These are phyloP conservation scores for Benthochromis sp. DNA, from an alignment of 2,113 vertebrate genomes.

Conservation along the genomic window DNA sequence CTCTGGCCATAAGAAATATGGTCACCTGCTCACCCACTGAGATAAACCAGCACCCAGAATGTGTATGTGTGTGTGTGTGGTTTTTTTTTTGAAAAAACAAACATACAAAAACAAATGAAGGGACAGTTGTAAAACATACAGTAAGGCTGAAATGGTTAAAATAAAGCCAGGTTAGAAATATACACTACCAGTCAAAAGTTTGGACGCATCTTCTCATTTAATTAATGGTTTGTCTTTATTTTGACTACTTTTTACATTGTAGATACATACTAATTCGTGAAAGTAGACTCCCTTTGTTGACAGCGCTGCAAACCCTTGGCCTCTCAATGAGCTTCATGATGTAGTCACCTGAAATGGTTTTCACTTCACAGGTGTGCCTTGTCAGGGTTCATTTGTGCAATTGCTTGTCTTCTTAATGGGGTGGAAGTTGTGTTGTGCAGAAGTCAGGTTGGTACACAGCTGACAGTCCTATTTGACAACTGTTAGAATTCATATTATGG, in stretches of 20 bases:
- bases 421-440: background rate
- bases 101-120: background rate
- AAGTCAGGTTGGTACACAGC: background rate
- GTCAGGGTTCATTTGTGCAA: background rate
- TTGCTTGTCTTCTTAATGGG: background rate
- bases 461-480: background rate
- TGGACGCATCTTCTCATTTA: background rate
- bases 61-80: accelerated
- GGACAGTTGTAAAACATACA: background rate
- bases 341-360: background rate
- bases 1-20: background rate
- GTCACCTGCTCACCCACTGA: background rate
- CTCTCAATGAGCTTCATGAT: background rate
- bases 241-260: background rate
- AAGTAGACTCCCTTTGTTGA: background rate
- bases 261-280: background rate
- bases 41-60: background rate
- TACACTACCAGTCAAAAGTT: background rate
- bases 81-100: background rate
- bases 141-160: background rate
- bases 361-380: background rate
- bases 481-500: background rate
- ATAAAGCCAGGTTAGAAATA: background rate
- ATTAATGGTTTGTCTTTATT: background rate
- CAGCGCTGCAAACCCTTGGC: background rate